phyloP scores from a whole-genome alignment of 2,113 vertebrate species.

The Melanerpes aurifrons region DNA sequence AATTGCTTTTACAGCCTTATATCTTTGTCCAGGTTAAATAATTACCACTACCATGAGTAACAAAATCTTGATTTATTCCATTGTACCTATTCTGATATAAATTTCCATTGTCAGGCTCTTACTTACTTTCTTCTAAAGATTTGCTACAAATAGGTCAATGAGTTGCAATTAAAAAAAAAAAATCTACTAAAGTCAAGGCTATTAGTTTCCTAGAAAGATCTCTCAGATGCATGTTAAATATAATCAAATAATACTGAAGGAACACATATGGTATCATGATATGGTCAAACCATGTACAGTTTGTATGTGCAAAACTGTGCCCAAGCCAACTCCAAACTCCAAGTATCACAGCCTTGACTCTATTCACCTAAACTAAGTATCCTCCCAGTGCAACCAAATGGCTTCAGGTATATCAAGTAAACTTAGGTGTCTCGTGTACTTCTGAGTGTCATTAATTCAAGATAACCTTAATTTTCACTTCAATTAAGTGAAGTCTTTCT shows the following conservation, averaged over 20 bases:
- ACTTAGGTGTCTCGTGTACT: background rate
- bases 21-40: background rate
- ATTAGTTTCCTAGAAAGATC: background rate
- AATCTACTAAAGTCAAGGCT: background rate
- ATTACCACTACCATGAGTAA: background rate
- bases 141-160: background rate
- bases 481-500: background rate
- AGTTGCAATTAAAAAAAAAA: background rate
- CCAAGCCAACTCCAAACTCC: background rate
- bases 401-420: background rate
- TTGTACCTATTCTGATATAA: background rate
- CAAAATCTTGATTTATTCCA: background rate
- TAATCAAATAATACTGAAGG: background rate
- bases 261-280: background rate
- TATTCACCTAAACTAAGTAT: background rate
- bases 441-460: background rate
- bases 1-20: background rate
- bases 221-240: background rate
- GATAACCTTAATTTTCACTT: background rate
- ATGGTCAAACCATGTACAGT: background rate
- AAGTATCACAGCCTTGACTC: background rate
- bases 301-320: background rate
- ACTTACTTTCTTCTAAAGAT: background rate
- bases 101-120: background rate
- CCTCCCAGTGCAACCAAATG: fast-evolving